Base-by-base conservation (phyloP, 1,140 invertebrate species). In the Spodoptera litura region DNA sequence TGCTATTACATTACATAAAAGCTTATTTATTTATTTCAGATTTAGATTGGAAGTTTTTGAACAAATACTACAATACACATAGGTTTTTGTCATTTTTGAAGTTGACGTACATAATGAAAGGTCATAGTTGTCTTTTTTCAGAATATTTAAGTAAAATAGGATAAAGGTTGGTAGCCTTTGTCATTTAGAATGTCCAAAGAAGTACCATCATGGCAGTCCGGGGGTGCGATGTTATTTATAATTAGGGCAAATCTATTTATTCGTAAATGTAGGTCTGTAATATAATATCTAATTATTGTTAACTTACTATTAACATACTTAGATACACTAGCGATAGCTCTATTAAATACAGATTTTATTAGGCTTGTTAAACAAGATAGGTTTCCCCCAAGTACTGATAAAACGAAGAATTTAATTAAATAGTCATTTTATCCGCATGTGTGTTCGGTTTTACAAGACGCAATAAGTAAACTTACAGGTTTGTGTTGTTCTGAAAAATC, bases 401-500 rank as follows among this genome's bases (percentile, higher is more conserved):
- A 20, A 64, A n/a, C n/a, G n/a, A 66, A 66, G 38, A 49, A 31
- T 35, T 61, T 61, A 27, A 58, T 58, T 27, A 61, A 31, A 27
- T n/a, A 11, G 3, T 20, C 44, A 44, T 27, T 64, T 64, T n/a
- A 44, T 49, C 1, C 11, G 4, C 38, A 15, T 49, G 20, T 20
- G 20, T 20, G 9, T 35, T 73, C 56, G 10, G 27, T 35, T 72
- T 49, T 31, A 59, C 5, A 31, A n/a, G 56, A 66, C 53, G 52
- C 51, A 58, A 49, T 59, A 58, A 44, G 52, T 62, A 83, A 31
- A 92, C 92, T 94, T 78, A 94, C 92, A 81, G 86, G 73, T 87
- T 91, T 93, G 72, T 89, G 89, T 66, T 89, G 90, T 64, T 91
- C 92, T 49, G 89, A 87, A 73, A 94, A 89, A 88, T 91, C 90